These are phyloP conservation scores for Smutsia gigantea DNA, from an alignment of 2,797 vertebrate genomes.

Conservation along the genomic window DNA sequence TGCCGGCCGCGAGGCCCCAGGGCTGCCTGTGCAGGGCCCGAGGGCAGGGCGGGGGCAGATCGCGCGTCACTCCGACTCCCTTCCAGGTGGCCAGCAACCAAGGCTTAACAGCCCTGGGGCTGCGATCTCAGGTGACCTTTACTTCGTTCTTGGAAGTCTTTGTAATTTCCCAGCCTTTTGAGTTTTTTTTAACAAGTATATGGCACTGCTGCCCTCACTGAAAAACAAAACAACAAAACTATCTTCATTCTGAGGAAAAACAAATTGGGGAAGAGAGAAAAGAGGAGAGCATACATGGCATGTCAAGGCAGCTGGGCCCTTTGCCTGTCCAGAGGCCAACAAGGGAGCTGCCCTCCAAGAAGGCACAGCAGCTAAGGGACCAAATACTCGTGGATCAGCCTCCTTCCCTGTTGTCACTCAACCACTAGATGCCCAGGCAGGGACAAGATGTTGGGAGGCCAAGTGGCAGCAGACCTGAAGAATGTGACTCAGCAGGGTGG, in stretches of 20 bases:
- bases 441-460: not conserved
- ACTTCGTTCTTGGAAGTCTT: slow-evolving; percentile 1
- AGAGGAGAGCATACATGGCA: not conserved
- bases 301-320: not conserved
- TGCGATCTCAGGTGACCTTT: not conserved
- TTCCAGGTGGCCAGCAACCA: not conserved
- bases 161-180: not conserved
- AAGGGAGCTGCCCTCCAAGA: not conserved
- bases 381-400: not conserved
- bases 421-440: not conserved
- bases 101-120: not conserved
- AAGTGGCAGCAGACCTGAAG: not conserved
- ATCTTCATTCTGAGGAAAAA: slow-evolving; percentile 46
- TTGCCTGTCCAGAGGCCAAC: not conserved
- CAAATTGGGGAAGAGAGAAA: slow-evolving; percentile 18
- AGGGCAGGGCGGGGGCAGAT: not conserved
- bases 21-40: not conserved
- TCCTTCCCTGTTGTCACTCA: slow-evolving; percentile 2
- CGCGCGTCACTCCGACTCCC: accelerated
- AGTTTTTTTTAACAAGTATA: not conserved
- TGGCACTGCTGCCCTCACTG: not conserved
- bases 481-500: not conserved
- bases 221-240: slow-evolving; percentile 7
- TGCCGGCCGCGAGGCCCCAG: not conserved
- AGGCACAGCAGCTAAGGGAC: not conserved